Evolutionary conservation across 2,113 vertebrate genomes (phyloP).

Genomic region (Callionymus lyra): DNA sequence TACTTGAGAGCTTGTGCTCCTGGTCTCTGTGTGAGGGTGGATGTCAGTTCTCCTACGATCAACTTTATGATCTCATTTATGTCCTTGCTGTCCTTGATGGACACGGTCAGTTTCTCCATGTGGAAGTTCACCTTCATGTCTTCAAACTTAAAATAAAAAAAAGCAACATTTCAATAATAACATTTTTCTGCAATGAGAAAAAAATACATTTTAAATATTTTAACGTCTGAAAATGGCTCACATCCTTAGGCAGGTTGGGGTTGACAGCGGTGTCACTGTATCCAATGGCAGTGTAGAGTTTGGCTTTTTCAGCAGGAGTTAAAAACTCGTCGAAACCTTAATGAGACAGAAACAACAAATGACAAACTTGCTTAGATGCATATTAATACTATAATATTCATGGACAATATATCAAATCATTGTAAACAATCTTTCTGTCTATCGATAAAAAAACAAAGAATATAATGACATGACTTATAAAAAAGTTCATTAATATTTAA

Average conservation of each 20-base stretch:
- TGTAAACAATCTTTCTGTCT: too few species aligned
- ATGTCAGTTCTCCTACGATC: slow-evolving; percentile 77
- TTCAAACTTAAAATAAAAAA: slow-evolving; percentile 77
- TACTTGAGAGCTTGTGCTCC: slow-evolving; percentile 92
- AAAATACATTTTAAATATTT: too few species aligned
- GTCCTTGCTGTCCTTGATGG: slow-evolving; percentile 75
- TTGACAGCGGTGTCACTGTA: slow-evolving; percentile 90
- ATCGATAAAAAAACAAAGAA: too few species aligned
- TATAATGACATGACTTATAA: too few species aligned
- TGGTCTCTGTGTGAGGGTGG: slow-evolving; percentile 78
- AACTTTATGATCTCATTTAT: slow-evolving; percentile 78
- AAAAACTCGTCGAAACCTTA: slow-evolving; percentile 84
- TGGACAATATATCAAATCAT: not conserved
- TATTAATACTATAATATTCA: not conserved
- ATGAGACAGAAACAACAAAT: not conserved
- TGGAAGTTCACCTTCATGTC: slow-evolving; percentile 84
- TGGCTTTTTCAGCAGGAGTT: slow-evolving; percentile 82
- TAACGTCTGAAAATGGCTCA: slow-evolving; percentile 51
- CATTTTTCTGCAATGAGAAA: not conserved
- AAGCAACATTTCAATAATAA: not conserved
- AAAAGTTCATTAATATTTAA: too few species aligned
- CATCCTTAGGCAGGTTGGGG: slow-evolving; percentile 88
- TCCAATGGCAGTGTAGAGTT: slow-evolving; percentile 93
- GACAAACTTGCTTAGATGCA: not conserved
- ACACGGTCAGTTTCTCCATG: slow-evolving; percentile 77